Percentiles rank a stretch among this genome's conserved stretches.
Conservation (phyloP, 2,888 invertebrate genomes). For the Acanthococcus lagerstroemiae region DNA sequence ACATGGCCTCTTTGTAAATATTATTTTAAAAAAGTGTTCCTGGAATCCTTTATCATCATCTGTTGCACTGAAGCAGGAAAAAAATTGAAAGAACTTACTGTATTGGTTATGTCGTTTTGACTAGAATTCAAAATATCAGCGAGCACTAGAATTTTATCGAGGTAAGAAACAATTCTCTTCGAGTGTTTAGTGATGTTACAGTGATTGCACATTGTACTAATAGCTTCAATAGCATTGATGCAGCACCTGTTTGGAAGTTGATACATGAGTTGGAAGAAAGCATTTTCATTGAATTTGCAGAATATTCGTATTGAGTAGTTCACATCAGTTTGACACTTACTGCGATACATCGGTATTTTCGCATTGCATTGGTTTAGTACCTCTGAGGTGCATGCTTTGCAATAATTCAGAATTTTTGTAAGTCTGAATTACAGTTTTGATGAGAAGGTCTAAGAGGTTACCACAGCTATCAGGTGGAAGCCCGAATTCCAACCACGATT, state of each 20-base stretch:
- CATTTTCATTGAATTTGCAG: neutral
- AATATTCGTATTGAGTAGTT: neutral
- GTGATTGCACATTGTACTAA: conserved; percentile 51
- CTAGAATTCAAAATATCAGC: conserved; percentile 40
- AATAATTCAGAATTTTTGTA: conserved; percentile 33
- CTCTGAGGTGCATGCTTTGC: conserved; percentile 34
- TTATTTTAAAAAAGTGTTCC: too few species aligned
- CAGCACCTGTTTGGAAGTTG: too few species aligned
- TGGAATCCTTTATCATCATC: too few species aligned
- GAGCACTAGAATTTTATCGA: conserved; percentile 51
- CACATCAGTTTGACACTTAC: conserved; percentile 34
- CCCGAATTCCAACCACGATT: conserved; percentile 54
- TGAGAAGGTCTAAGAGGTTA: conserved; percentile 37
- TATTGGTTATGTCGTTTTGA: conserved; percentile 17
- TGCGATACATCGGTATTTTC: too few species aligned
- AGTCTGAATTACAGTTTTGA: conserved; percentile 35
- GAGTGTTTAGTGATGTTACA: conserved; percentile 54
- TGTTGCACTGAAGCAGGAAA: too few species aligned
- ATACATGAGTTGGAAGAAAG: neutral
- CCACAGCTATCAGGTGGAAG: conserved; percentile 38
- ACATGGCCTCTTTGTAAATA: too few species aligned
- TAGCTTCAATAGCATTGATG: conserved; percentile 53
- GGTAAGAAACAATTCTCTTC: conserved; percentile 48
- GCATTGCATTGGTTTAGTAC: conserved; percentile 32
- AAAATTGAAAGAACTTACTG: neutral